phyloP scores from a whole-genome alignment of 1,140 invertebrate species.

The Ceratina australensis region DNA sequence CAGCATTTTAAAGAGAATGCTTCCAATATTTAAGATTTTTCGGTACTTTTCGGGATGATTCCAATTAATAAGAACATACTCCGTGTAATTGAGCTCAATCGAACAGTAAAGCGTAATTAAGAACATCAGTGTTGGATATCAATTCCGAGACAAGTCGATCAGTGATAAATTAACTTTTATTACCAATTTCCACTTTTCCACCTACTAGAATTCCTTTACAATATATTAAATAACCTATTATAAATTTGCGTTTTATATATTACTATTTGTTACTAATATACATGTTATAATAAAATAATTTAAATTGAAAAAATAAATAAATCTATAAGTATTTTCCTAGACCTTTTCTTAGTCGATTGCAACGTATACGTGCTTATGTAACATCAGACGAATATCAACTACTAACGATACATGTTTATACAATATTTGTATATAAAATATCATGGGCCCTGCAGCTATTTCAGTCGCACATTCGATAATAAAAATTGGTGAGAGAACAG shows the following conservation, averaged over 20 bases:
- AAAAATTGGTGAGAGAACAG: neutral
- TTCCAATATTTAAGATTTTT: no score
- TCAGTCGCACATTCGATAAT: neutral
- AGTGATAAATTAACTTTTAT: constrained; percentile 25
- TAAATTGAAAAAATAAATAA: constrained; percentile 37
- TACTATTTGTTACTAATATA: neutral
- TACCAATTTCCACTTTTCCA: neutral
- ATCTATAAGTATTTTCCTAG: constrained; percentile 20
- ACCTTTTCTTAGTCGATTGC: constrained; percentile 11
- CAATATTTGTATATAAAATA: neutral
- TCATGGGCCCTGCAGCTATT: neutral
- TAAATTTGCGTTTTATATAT: neutral
- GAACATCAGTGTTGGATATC: neutral
- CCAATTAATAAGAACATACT: no score
- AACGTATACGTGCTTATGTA: neutral
- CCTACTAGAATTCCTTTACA: constrained; percentile 8
- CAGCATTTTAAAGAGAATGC: no score
- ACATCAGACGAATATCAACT: neutral
- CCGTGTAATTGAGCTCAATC: no score
- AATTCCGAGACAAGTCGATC: neutral
- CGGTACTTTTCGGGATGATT: no score
- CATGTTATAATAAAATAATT: constrained; percentile 25
- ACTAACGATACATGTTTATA: neutral
- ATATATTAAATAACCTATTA: constrained; percentile 6
- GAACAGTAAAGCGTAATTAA: no score